Evolutionary conservation across 2,888 invertebrate genomes (phyloP).

Genomic region (Acrobasis repandana): DNA sequence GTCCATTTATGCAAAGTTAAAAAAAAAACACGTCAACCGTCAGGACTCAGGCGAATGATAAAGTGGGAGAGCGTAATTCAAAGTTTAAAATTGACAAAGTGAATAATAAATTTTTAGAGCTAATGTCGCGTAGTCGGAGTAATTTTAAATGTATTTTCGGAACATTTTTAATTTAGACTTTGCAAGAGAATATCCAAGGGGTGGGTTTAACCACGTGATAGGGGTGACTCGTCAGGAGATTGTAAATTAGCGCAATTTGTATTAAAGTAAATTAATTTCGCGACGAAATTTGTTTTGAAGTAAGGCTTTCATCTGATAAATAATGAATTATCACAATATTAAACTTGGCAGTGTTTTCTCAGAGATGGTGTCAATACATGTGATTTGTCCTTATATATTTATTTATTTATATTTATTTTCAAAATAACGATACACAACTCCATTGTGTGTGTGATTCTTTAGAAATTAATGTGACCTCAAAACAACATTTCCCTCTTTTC

Average conservation of each 20-base stretch:
- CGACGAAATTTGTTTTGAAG: no score
- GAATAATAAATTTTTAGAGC: slow-evolving; percentile 29
- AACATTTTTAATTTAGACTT: neutral
- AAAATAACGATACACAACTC: no score
- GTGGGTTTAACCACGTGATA: neutral
- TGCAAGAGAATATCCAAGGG: neutral
- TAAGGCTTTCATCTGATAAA: no score
- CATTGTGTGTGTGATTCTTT: no score
- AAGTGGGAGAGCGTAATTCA: slow-evolving; percentile 14
- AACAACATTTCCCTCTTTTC: neutral
- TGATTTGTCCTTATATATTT: no score
- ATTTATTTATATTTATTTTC: no score
- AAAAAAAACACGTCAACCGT: neutral
- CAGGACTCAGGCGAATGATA: neutral
- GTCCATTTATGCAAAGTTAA: slow-evolving; percentile 4
- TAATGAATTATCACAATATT: no score
- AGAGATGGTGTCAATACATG: no score
- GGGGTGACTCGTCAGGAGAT: neutral
- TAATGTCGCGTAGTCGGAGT: slow-evolving; percentile 10
- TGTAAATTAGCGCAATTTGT: no score
- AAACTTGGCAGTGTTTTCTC: no score
- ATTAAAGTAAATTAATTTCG: no score
- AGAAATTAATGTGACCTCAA: neutral
- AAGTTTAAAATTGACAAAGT: slow-evolving; percentile 34
- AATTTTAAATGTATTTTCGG: neutral